Base-by-base conservation (phyloP, 2,888 invertebrate genomes). In the Bruchidius siliquastri region DNA sequence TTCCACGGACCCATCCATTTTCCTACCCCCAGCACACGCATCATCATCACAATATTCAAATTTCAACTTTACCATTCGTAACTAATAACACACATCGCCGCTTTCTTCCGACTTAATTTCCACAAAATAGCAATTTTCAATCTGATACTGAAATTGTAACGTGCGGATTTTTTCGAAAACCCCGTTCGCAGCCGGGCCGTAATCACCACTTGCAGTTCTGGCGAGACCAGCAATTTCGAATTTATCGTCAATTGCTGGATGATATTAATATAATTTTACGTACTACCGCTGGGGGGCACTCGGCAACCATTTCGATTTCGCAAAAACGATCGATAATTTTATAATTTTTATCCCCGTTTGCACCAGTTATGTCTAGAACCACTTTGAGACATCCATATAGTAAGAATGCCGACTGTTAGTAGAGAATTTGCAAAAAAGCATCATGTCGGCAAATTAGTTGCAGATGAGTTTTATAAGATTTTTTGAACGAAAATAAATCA, bases 61-160 rank as follows among this genome's bases (percentile, higher is more conserved):
- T 83, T 82, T 81, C 79, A 77, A 77, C 77, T 76, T 79, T 81
- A 80, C 79, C 81, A 77, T 79, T 79, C 69, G 49, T 49, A 49
- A 3, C 49, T 49, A 49, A 49, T 49, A 49, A 49, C 49, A 49
- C 49, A 49, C 49, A 49, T 49, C 49, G 49, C 6, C 74, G 26
- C 13, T 49, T 49, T 49, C 49, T 49, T 49, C 49, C 49, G 49
- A 49, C 49, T 49, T 49, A 49, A 85, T 85, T 85, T 85, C 83
- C 82, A 82, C 84, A 84, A 85, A 86, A 86, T 86, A 85, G 85
- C 84, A 86, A 86, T 85, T 85, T 86, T 86, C 86, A 86, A 86
- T 87, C 86, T 85, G 86, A 87, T 86, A 86, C 82, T 83, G 80
- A 85, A 85, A 84, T 84, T 84, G 83, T 84, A 83, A 82, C 80